These are phyloP conservation scores for Heliopora coerulea DNA, from an alignment of 92 coral and sea anemone genomes.

Conservation along the genomic window DNA sequence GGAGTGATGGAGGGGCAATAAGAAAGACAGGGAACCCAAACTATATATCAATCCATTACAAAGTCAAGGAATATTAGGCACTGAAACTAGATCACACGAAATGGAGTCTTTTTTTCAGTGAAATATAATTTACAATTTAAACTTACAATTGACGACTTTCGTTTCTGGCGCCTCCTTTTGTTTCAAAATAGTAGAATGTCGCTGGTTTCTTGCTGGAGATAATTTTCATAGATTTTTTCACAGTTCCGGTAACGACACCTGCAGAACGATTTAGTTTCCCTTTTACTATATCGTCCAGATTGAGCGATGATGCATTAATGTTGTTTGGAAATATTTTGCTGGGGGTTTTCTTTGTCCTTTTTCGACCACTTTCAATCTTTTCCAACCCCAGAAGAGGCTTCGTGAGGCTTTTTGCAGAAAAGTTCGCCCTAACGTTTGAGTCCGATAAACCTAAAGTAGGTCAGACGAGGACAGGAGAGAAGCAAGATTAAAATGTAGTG, in stretches of 20 bases:
- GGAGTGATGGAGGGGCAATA: not conserved
- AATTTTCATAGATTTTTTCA: conserved; percentile 32
- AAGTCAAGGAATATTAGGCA: too few relatives aligned
- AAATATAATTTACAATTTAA: too few relatives aligned
- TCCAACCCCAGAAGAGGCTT: conserved; percentile 6
- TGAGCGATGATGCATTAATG: conserved; percentile 20
- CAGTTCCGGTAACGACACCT: conserved; percentile 26
- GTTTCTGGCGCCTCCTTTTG: conserved; percentile 10
- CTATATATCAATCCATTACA: too few relatives aligned
- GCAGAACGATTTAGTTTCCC: conserved; percentile 21
- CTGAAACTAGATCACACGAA: too few relatives aligned
- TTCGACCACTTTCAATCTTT: conserved; percentile 15
- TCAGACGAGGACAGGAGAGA: too few relatives aligned
- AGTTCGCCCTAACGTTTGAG: not conserved
- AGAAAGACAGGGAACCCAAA: too few relatives aligned
- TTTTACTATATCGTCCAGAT: conserved; percentile 10
- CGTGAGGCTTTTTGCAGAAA: conserved; percentile 1
- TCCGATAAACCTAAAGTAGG: too few relatives aligned
- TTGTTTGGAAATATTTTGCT: not conserved
- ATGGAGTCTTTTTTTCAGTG: too few relatives aligned
- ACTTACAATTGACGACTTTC: conserved; percentile 42
- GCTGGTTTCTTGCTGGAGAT: conserved; percentile 30
- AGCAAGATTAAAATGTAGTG: too few relatives aligned
- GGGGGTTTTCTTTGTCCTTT: conserved; percentile 14
- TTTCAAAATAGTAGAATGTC: conserved; percentile 20